Base-by-base conservation (phyloP, 2,797 vertebrate species). In the Champsocephalus gunnari region DNA sequence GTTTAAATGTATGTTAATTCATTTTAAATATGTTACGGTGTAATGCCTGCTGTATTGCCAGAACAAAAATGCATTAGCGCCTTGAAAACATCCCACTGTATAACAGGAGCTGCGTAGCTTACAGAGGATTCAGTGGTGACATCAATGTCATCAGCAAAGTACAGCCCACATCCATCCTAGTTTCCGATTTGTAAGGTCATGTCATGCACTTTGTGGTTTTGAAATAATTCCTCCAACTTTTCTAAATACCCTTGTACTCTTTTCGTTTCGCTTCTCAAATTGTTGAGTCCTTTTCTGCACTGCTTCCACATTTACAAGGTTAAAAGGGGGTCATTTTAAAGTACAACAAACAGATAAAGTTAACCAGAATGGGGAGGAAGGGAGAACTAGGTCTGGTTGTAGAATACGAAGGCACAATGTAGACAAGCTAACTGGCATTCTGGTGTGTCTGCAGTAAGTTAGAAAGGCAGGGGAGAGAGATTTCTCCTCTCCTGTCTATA, bases 401-500 rank as follows among this genome's bases (percentile, higher is more conserved):
- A 66, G n/a, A 73, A 55, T 17, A 2, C 10, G 54, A 72, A 64
- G 70, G 61, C 77, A 83, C 66, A 49, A 56, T 75, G 75, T 12
- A 24, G 66, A 67, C 9, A 54, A 48, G 66, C 68, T 66, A 59
- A 69, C 73, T 53, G 69, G 65, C 45, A 44, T 51, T 75, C 34
- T 71, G 67, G 49, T 68, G 64, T 68, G 48, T 68, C 71, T 79
- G 76, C 55, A 61, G 54, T 74, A 71, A 86, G 84, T 77, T 73
- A 65, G 66, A 84, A 67, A 74, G 63, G 66, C 64, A 67, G 64
- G 73, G 59, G 50, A 78, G 62, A 56, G 53, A 50, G 71, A 82
- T 84, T 77, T 75, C 84, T 82, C 69, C 56, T 71, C 68, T 73
- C 73, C 73, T 74, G 67, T 81, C 77, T 85, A 73, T 59, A 65